Conservation (phyloP, 53 echinoderm and acorn worm species). For the Patiria pectinifera region DNA sequence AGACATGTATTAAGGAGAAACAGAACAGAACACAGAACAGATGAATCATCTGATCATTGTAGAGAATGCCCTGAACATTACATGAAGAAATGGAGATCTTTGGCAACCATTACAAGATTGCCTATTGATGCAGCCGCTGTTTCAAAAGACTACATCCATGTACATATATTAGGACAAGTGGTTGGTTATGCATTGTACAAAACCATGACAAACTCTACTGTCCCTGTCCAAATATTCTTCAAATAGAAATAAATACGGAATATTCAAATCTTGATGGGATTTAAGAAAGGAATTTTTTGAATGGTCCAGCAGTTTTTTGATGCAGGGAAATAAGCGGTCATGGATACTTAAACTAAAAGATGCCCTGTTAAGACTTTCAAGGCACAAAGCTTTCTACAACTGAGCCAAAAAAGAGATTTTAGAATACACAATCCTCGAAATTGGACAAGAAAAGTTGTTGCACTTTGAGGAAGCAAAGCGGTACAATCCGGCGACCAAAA, state of each 20-base stretch:
- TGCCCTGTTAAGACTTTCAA: background rate
- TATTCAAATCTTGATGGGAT: slow-evolving; percentile 7
- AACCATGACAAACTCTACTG: background rate
- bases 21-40: slow-evolving; percentile 27
- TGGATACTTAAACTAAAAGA: slow-evolving; percentile 10
- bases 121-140: background rate
- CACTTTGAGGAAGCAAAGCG: slow-evolving; percentile 53
- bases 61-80: slow-evolving; percentile 20
- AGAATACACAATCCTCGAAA: background rate
- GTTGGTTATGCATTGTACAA: slow-evolving; percentile 8
- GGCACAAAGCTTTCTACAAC: background rate
- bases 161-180: slow-evolving; percentile 17
- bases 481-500: slow-evolving; percentile 49
- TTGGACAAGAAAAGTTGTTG: slow-evolving; percentile 57
- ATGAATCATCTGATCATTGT: slow-evolving; percentile 17
- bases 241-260: background rate
- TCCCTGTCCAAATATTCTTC: background rate
- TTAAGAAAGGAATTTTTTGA: background rate
- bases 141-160: slow-evolving; percentile 22
- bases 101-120: slow-evolving; percentile 5
- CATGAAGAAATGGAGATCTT: slow-evolving; percentile 23
- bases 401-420: slow-evolving; percentile 2
- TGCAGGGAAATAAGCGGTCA: background rate
- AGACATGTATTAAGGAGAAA: slow-evolving; percentile 15
- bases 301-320: background rate